A percentile compares a stretch with the other conserved stretches of the same genome.
Evolutionary conservation across 2,113 vertebrate genomes (phyloP).

Genomic region (Cochlearius cochlearius): DNA sequence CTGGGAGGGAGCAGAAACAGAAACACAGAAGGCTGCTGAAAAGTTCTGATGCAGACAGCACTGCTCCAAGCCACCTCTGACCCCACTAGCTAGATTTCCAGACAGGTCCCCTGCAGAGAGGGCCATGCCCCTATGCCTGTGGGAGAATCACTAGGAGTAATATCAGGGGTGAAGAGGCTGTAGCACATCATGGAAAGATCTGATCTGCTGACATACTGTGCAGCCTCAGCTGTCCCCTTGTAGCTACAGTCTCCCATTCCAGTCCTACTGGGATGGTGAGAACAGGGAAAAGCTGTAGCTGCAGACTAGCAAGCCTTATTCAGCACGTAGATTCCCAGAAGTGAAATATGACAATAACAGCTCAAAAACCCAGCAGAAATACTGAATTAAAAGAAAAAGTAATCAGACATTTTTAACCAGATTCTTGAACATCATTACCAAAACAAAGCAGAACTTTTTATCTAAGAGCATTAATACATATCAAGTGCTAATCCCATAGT

Average conservation of each 20-base stretch:
- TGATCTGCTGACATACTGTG: not conserved
- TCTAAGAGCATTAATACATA: not conserved
- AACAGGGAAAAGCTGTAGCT: not conserved
- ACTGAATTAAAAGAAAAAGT: not conserved
- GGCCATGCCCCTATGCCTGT: accelerated
- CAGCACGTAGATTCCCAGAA: not conserved
- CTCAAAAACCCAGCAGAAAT: not conserved
- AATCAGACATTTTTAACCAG: not conserved
- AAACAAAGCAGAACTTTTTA: not conserved
- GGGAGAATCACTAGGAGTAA: not conserved
- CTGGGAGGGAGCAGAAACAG: not conserved
- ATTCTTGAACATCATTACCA: not conserved
- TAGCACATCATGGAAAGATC: not conserved
- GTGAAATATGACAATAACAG: not conserved
- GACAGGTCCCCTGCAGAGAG: not conserved
- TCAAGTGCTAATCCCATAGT: not conserved
- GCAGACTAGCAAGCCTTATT: not conserved
- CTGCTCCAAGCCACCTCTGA: not conserved
- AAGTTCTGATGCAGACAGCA: not conserved
- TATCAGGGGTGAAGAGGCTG: not conserved
- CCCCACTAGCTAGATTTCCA: not conserved
- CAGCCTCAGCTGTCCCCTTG: not conserved
- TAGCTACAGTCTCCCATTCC: not conserved
- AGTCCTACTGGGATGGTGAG: not conserved
- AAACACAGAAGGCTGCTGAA: not conserved